A percentile compares a stretch with the other conserved stretches of the same genome.
phyloP scores from a whole-genome alignment of 2,888 invertebrate genomes.

The Chloroclysta siterata region DNA sequence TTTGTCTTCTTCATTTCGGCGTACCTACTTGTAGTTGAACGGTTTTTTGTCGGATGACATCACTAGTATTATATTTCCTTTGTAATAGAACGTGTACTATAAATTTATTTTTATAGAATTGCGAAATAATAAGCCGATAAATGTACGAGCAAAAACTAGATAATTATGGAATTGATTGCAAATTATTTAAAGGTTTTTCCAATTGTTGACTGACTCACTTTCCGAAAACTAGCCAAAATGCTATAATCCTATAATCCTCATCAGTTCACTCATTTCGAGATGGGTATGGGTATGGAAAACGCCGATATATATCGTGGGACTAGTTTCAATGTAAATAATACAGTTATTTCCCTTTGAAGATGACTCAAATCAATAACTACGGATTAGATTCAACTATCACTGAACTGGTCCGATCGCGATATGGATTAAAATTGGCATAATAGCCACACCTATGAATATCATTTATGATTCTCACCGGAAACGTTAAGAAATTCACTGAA shows the following conservation, averaged over 20 bases:
- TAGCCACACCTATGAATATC: slow-evolving; percentile 39
- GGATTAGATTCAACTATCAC: slow-evolving; percentile 35
- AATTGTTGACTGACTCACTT: background rate
- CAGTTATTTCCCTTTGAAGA: background rate
- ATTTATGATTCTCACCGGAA: slow-evolving; percentile 36
- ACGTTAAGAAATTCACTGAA: slow-evolving; percentile 39
- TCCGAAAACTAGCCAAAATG: background rate
- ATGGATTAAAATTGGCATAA: slow-evolving; percentile 38
- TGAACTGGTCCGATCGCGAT: slow-evolving; percentile 32
- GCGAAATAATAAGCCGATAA: slow-evolving; percentile 19
- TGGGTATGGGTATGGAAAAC: no score
- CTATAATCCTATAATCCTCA: background rate
- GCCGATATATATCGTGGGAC: background rate
- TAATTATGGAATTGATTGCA: slow-evolving; percentile 2
- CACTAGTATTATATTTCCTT: slow-evolving; percentile 40
- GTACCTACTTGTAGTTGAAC: slow-evolving; percentile 43
- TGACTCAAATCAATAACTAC: slow-evolving; percentile 32
- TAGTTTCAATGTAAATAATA: background rate
- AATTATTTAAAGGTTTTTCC: slow-evolving; percentile 7
- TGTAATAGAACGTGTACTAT: slow-evolving; percentile 36
- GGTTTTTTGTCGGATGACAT: slow-evolving; percentile 41
- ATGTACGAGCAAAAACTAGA: slow-evolving; percentile 6
- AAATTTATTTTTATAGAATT: slow-evolving; percentile 32
- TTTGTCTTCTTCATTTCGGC: slow-evolving; percentile 43
- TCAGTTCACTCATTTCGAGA: no score